Evolutionary conservation across 2,888 invertebrate species (phyloP), one percentile per base, ranked within the genome.

Genomic region (Venusia cambrica): DNA sequence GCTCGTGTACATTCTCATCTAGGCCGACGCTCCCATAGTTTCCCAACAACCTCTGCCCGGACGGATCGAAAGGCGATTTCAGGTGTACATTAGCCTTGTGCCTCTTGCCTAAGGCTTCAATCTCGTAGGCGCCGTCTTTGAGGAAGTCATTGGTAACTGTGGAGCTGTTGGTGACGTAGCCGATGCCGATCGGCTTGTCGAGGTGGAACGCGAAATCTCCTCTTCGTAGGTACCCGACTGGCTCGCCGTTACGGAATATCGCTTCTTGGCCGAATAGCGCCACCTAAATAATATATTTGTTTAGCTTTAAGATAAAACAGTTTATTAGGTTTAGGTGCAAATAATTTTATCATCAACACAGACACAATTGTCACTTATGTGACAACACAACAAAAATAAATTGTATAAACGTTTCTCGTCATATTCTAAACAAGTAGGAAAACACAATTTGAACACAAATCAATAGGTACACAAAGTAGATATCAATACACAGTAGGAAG

Each of bases 261-360:
- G 93, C 92, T 87, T 97, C 97, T 54, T 94, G 85, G 0, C 97
- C 97, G 88, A 93, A 94, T 19, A 97, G 63, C n/a, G 95, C 92
- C 5, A 93, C 80, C 75, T 91, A 73, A 57, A 59, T 10, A 29
- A 37, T 5, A 10, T 8, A 16, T 30, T 9, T 19, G 5, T 12
- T 11, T 7, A 6, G n/a, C n/a, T n/a, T 6, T 34, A 21, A 20
- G 7, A 21, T 14, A 13, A 7, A 22, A 18, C n/a, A 35, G 5
- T 3, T 10, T 6, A 24, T 14, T 5, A n/a, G 9, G n/a, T 16
- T 7, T 8, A 8, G 5, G 2, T 18, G 4, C 8, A 8, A 19
- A 2, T 1, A n/a, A n/a, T n/a, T n/a, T n/a, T n/a, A n/a, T n/a
- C n/a, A n/a, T n/a, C n/a, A n/a, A n/a, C n/a, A n/a, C n/a, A n/a